These are phyloP conservation scores for Cynopterus sphinx DNA, from an alignment of 2,797 vertebrate species.

Conservation along the genomic window DNA sequence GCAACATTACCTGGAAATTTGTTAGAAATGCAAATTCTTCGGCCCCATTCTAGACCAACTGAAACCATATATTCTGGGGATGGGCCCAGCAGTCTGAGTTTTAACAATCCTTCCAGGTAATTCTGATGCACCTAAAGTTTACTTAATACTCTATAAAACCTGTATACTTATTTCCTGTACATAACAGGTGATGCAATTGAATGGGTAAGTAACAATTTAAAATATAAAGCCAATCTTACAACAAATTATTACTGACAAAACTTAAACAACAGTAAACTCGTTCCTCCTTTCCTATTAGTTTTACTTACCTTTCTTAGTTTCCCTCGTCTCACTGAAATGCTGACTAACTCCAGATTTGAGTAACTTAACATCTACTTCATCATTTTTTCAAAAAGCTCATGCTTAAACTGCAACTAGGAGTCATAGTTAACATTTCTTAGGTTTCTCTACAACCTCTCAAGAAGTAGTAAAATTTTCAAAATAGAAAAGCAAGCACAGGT, in stretches of 20 bases:
- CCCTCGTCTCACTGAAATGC: background rate
- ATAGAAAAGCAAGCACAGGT: background rate
- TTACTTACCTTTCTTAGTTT: constrained; percentile 20
- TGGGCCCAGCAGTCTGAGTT: background rate
- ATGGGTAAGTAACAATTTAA: constrained; percentile 19
- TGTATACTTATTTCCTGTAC: constrained; percentile 12
- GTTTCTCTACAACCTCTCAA: constrained; percentile 12
- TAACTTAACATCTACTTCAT: background rate
- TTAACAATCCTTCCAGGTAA: constrained; percentile 14
- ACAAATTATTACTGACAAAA: background rate
- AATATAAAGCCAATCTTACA: background rate
- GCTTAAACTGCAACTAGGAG: constrained; percentile 38
- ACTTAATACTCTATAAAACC: constrained; percentile 42
- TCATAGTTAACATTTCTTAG: constrained; percentile 13
- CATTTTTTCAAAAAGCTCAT: constrained; percentile 10
- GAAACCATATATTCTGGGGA: background rate
- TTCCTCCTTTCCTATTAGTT: constrained; percentile 26
- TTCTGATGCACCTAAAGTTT: background rate
- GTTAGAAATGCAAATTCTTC: constrained; percentile 11
- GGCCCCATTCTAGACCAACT: background rate
- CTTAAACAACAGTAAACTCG: background rate
- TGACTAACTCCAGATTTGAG: background rate
- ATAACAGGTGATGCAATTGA: background rate
- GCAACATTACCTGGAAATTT: background rate
- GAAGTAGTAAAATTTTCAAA: background rate